Evolutionary conservation across 2,113 vertebrate species (phyloP).

Genomic region (Eleginops maclovinus): DNA sequence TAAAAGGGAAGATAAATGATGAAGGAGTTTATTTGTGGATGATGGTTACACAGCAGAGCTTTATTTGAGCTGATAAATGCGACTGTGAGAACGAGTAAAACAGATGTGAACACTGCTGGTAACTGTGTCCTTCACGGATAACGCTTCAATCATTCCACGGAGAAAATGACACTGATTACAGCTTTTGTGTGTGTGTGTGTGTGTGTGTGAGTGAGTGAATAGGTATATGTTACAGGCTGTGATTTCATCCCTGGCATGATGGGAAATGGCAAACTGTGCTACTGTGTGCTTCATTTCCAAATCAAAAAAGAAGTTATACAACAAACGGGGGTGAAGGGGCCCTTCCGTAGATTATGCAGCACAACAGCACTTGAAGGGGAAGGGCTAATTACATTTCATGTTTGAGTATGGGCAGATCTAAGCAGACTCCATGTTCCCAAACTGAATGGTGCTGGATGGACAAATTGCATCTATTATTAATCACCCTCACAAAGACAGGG

Average conservation of each 20-base stretch:
- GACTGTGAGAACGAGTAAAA: background rate
- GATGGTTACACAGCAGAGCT: background rate
- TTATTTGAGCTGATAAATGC: background rate
- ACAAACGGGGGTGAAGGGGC: slow-evolving; percentile 23
- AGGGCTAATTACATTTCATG: slow-evolving; percentile 21
- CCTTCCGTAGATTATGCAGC: slow-evolving; percentile 35
- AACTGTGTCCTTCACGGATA: slow-evolving; percentile 10
- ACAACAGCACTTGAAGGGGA: slow-evolving; percentile 26
- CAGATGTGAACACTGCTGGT: slow-evolving; percentile 1
- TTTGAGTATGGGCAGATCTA: slow-evolving; percentile 25
- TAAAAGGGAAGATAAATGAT: slow-evolving; percentile 15
- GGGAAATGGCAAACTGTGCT: background rate
- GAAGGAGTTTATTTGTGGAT: background rate
- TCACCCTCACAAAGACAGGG: slow-evolving; percentile 24
- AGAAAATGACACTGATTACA: slow-evolving; percentile 34
- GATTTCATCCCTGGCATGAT: background rate
- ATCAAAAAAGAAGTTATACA: slow-evolving; percentile 44
- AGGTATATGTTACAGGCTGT: background rate
- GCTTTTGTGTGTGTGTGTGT: slow-evolving; percentile 15
- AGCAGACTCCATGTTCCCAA: slow-evolving; percentile 46
- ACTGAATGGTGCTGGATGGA: slow-evolving; percentile 14
- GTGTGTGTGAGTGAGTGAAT: background rate
- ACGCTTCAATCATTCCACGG: slow-evolving; percentile 28
- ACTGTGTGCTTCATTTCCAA: slow-evolving; percentile 2
- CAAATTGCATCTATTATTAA: slow-evolving; percentile 45